Conservation (phyloP, 1,140 invertebrate species). For the Agrypnia vestita region DNA sequence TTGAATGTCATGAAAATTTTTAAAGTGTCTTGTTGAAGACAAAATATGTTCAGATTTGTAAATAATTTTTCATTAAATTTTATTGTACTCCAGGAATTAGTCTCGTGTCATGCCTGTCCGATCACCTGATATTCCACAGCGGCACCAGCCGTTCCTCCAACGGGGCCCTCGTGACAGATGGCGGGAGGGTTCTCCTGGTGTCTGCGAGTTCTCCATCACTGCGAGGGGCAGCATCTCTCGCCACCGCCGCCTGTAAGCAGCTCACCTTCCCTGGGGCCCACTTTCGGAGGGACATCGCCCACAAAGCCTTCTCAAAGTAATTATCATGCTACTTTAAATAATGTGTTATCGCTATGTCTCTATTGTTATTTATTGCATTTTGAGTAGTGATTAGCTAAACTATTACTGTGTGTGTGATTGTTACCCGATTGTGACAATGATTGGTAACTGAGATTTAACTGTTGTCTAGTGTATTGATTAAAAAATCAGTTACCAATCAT, state of each 20-base stretch:
- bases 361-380: too few relatives aligned
- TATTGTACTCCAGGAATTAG: slow-evolving; percentile 71
- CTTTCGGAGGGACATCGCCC: slow-evolving; percentile 92
- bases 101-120: slow-evolving; percentile 67
- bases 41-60: too few relatives aligned
- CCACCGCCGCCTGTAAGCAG: slow-evolving; percentile 78
- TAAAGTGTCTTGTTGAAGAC: too few relatives aligned
- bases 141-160: slow-evolving; percentile 76
- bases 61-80: too few relatives aligned
- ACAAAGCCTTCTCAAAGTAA: slow-evolving; percentile 88
- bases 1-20: too few relatives aligned
- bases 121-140: slow-evolving; percentile 82
- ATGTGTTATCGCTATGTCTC: too few relatives aligned
- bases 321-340: not conserved
- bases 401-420: too few relatives aligned
- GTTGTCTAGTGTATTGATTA: too few relatives aligned
- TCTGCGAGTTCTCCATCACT: slow-evolving; percentile 80
- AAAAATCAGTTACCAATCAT: too few relatives aligned
- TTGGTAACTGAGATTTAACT: too few relatives aligned
- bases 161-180: slow-evolving; percentile 85
- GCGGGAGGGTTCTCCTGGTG: slow-evolving; percentile 93
- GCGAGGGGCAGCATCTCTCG: slow-evolving; percentile 81
- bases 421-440: too few relatives aligned
- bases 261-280: slow-evolving; percentile 90
- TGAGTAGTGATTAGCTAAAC: too few relatives aligned